phyloP scores from a whole-genome alignment of 1,140 invertebrate genomes.

The Cotesia glomerata region DNA sequence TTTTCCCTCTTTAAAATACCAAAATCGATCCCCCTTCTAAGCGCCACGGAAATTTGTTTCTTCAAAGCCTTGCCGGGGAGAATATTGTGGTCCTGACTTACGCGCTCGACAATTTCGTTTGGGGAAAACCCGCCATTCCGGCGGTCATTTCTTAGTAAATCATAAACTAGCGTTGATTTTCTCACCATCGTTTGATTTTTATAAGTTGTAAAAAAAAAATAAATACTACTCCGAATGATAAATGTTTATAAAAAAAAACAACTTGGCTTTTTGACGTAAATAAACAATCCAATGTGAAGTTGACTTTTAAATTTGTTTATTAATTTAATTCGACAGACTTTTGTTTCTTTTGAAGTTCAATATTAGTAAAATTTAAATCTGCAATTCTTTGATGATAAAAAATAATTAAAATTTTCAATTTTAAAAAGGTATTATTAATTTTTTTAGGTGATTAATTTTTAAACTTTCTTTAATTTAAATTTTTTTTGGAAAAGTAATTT shows the following conservation, averaged over 20 bases:
- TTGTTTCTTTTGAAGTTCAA: conserved; percentile 5
- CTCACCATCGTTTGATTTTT: conserved; percentile 36
- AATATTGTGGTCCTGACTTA: conserved; percentile 46
- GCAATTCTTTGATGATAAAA: too few relatives aligned
- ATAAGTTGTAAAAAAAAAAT: conserved; percentile 11
- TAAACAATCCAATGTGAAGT: conserved; percentile 2
- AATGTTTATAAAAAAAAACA: conserved; percentile 1
- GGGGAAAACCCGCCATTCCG: conserved; percentile 37
- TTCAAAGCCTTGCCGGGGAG: conserved; percentile 36
- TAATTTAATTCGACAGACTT: not conserved
- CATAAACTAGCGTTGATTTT: conserved; percentile 45
- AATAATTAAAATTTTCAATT: too few relatives aligned
- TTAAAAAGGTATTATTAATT: too few relatives aligned
- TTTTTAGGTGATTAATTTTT: too few relatives aligned
- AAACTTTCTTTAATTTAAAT: too few relatives aligned
- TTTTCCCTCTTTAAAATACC: conserved; percentile 45
- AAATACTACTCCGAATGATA: not conserved
- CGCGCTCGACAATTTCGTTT: conserved; percentile 41
- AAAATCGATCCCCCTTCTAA: conserved; percentile 47
- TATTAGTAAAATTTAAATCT: not conserved
- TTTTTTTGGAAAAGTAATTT: too few relatives aligned
- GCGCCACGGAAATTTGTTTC: conserved; percentile 41
- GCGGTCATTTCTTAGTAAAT: conserved; percentile 39
- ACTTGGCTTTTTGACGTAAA: not conserved
- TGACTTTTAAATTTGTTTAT: not conserved